Evolutionary conservation across 2,797 vertebrate genomes (phyloP), one percentile per base, ranked within the genome.

Genomic region (Schizopygopsis pylzovi): DNA sequence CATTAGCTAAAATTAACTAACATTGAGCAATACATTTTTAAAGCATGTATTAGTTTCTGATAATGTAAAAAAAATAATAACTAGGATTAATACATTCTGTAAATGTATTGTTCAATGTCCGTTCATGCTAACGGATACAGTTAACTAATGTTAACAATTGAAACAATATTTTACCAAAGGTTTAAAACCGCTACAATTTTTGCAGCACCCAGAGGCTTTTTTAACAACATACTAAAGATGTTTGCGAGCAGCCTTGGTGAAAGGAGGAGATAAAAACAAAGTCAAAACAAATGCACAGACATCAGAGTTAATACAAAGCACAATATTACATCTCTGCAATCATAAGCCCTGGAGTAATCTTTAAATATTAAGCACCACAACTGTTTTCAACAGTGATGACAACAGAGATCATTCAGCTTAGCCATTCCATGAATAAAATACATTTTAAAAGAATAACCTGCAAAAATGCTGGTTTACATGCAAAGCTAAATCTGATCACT

Each of bases 301-400:
- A 80, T 79, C n/a, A 61, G 39, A 61, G n/a, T 28, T 47, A 79
- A 65, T 79, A 79, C 78, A 47, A 6, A 65, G 20, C 59, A 65
- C 59, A 65, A 22, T 45, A 79, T 79, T 79, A 79, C 61, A 37
- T 65, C 59, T 80, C 16, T 33, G 18, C n/a, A 80, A 79, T 43
- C 39, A 67, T 47, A 67, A 65, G 59, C 61, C 78, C 41, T 67
- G 59, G 16, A 80, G 61, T 28, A 47, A 33, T 45, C 78, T 47
- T 65, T 80, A 20, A 20, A 20, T 54, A 54, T 54, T 7, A 20
- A 18, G 52, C 18, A 54, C 49, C 49, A 56, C 54, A 56, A 22
- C 2, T 9, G 54, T 56, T 22, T 56, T 56, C 8, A 56, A 59
- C 22, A 59, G 22, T 59, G 22, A 59, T 59, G n/a, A n/a, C 20